Percentiles rank a stretch among this genome's conserved stretches.
These are phyloP conservation scores for Spodoptera picta DNA, from an alignment of 2,888 invertebrate species.

Conservation along the genomic window DNA sequence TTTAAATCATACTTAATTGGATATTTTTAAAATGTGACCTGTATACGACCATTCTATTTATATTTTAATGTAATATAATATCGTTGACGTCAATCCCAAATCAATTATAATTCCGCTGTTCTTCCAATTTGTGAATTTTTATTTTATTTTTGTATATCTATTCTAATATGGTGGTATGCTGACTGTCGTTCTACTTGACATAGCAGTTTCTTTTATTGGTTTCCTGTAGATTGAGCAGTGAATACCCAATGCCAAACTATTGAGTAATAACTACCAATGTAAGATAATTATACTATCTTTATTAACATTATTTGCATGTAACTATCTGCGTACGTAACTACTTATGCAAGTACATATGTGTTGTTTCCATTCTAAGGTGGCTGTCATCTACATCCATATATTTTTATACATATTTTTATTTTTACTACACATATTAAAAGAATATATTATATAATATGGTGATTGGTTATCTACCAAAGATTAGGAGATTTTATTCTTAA, in stretches of 20 bases:
- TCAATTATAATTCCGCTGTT: conserved; percentile 6
- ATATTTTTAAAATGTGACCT: conserved; percentile 12
- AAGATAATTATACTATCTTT: conserved; percentile 23
- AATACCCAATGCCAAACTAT: conserved; percentile 49
- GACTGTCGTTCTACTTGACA: conserved; percentile 8
- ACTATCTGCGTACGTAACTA: conserved; percentile 32
- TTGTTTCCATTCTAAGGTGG: conserved; percentile 40
- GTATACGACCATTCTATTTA: conserved; percentile 26
- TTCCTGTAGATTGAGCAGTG: conserved; percentile 23
- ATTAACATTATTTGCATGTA: conserved; percentile 21
- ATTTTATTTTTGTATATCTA: conserved; percentile 3
- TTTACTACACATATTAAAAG: conserved; percentile 31
- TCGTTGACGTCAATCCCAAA: conserved; percentile 6
- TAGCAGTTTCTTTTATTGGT: conserved; percentile 34
- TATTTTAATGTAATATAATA: conserved; percentile 10
- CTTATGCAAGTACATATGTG: conserved; percentile 18
- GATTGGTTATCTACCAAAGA: conserved; percentile 56
- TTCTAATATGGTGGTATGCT: not conserved
- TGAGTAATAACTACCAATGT: conserved; percentile 26
- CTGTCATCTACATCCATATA: conserved; percentile 43
- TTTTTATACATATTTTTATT: conserved; percentile 49
- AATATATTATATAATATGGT: conserved; percentile 26
- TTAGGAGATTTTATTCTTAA: conserved; percentile 44
- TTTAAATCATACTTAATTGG: conserved; percentile 29
- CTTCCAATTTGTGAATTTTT: conserved; percentile 12